phyloP scores from a whole-genome alignment of 1,140 invertebrate genomes.

The Diachasma alloeum region DNA sequence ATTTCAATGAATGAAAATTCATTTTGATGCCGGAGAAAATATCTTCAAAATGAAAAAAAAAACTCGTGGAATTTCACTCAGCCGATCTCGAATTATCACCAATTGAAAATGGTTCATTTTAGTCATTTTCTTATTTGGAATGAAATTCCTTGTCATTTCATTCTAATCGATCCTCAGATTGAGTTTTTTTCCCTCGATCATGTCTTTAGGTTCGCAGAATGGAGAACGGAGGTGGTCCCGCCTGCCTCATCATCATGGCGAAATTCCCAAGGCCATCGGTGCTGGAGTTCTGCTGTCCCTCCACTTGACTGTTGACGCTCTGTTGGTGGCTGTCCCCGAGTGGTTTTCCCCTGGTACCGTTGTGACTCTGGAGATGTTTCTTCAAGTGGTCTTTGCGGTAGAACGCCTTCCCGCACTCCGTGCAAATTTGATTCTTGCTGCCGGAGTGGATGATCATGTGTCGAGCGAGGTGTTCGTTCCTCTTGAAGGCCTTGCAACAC shows the following conservation, averaged over 20 bases:
- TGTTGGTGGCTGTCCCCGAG: slow-evolving; percentile 30
- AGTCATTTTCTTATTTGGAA: no score
- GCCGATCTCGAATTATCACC: no score
- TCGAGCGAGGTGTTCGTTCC: slow-evolving; percentile 67
- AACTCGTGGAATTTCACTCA: no score
- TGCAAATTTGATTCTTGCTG: slow-evolving; percentile 68
- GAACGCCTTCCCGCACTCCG: slow-evolving; percentile 70
- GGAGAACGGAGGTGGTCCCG: slow-evolving; percentile 57
- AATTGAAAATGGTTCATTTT: no score
- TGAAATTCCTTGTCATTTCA: no score
- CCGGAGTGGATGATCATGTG: slow-evolving; percentile 67
- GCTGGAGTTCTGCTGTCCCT: slow-evolving; percentile 44
- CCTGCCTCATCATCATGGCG: slow-evolving; percentile 58
- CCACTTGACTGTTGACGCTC: slow-evolving; percentile 30
- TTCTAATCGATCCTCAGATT: no score
- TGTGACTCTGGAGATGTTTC: slow-evolving; percentile 69
- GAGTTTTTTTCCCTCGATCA: neutral
- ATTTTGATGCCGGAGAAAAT: no score
- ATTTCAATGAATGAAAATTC: no score
- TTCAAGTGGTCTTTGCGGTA: slow-evolving; percentile 70
- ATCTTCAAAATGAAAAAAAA: no score
- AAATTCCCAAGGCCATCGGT: slow-evolving; percentile 55
- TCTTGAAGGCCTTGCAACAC: slow-evolving; percentile 67
- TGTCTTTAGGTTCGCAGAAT: slow-evolving; percentile 53
- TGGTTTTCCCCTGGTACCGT: slow-evolving; percentile 40